Evolutionary conservation across 2,888 invertebrate genomes (phyloP), one percentile per base, ranked within the genome.

Genomic region (Dichetophora obliterata): DNA sequence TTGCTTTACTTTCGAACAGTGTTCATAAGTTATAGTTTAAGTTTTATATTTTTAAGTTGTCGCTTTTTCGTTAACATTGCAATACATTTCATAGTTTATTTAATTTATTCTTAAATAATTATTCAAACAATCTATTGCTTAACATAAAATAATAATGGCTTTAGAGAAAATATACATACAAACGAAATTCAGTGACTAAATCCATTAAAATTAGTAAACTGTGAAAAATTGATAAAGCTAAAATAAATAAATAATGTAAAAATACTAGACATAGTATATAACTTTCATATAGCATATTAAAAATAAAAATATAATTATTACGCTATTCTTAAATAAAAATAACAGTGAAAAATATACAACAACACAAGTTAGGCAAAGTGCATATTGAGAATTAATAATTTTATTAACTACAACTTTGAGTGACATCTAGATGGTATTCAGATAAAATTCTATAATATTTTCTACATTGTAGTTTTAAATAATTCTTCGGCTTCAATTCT

Each of bases 161-260:
- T 75, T 75, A 75, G 70, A 22, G 22, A 70, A 75, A 75, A 65
- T 75, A 68, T 75, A 70, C 27, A 75, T 75, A 70, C 34, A 75
- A 16, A 52, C 48, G 22, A 57, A 69, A 27, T 22, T 37, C 16
- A 57, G 66, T 63, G 57, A 66, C 50, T 61, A 75, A 71, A 72
- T 72, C 65, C 72, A 77, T 72, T 71, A 48, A 71, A 65, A 70
- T 70, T 74, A 77, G 77, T 63, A 66, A 77, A 75, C 70, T 66
- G 59, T 71, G 75, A 43, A 48, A 75, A 75, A 75, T 71, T 71
- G 59, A 71, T 57, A 71, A 71, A 37, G 3, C 22, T 65, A 22
- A n/a, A 70, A 50, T 24, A 50, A 65, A 37, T 9, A 22, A 59
- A 59, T 59, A 22, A 24, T 24, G 24, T 9, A 59, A 59, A 54